phyloP scores from a whole-genome alignment of 2,113 vertebrate species.

The rabbit (Oryctolagus cuniculus) region DNA sequence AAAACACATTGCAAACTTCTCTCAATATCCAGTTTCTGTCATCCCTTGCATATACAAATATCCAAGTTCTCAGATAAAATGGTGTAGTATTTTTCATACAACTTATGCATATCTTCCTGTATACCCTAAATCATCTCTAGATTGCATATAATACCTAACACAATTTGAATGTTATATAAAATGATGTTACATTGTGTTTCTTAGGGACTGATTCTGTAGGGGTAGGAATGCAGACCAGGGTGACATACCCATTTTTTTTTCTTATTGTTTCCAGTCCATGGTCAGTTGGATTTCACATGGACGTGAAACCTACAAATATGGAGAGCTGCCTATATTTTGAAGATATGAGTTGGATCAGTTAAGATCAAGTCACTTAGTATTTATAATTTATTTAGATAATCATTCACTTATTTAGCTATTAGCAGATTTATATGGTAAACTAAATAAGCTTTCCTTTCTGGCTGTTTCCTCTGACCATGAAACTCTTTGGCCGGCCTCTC shows the following conservation, averaged over 20 bases:
- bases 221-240: too few species aligned
- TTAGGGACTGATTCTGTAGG: background rate
- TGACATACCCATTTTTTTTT: too few species aligned
- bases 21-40: background rate
- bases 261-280: too few species aligned
- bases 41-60: background rate
- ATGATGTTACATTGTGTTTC: background rate
- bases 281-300: background rate
- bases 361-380: background rate
- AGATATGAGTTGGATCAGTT: background rate
- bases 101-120: background rate
- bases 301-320: background rate
- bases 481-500: background rate
- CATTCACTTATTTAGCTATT: background rate
- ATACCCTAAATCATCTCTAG: background rate
- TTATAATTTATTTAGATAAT: background rate
- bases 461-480: background rate
- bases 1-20: background rate
- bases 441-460: conserved; percentile 21
- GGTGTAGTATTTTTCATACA: background rate
- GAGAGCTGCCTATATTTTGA: background rate
- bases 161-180: background rate
- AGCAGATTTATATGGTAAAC: background rate
- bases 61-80: background rate
- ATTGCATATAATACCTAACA: background rate